Base-by-base conservation (phyloP, 2,797 vertebrate species). In the Trematomus bernacchii region DNA sequence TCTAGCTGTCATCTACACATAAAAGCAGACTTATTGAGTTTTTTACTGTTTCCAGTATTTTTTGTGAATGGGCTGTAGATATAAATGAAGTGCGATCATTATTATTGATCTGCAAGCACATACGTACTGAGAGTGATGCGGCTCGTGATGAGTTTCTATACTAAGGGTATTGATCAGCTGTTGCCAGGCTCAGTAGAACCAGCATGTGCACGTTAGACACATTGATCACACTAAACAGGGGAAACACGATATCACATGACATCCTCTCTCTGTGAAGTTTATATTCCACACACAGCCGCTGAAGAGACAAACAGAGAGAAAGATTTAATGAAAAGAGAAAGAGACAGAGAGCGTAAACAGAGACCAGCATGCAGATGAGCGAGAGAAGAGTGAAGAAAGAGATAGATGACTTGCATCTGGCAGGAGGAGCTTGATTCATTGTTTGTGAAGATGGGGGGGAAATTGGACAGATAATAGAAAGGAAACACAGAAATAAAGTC, bases 311-410 rank as follows among this genome's bases (percentile, higher is more conserved):
- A 71, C 7, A 23, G 51, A 57, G 42, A 68, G 53, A 61, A 65
- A 30, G 43, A 86, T 78, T 84, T 78, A 83, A 88, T 86, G 84
- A 77, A 79, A 50, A 58, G 66, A 67, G 78, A 84, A 57, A 50
- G 63, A 78, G 53, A 81, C 51, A 73, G 50, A 55, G 27, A 61
- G 52, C n/a, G 5, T 70, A 68, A 79, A 73, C 52, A 80, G 47
- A 55, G 65, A 85, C 64, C 71, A 42, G 85, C 68, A 85, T 90
- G 75, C 67, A 90, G 76, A 91, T 87, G 75, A 87, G 81, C 30
- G 50, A 57, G 21, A 73, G 55, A 66, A 44, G 14, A 18, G 37
- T 14, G 19, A 10, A 71, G 23, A 15, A 58, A 68, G 61, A 65
- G 67, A 76, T 64, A 66, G 77, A 84, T 85, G 47, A 66, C 37